Evolutionary conservation across 2,797 vertebrate species (phyloP), one percentile per base, ranked within the genome.

Genomic region (Echeneis naucrates): DNA sequence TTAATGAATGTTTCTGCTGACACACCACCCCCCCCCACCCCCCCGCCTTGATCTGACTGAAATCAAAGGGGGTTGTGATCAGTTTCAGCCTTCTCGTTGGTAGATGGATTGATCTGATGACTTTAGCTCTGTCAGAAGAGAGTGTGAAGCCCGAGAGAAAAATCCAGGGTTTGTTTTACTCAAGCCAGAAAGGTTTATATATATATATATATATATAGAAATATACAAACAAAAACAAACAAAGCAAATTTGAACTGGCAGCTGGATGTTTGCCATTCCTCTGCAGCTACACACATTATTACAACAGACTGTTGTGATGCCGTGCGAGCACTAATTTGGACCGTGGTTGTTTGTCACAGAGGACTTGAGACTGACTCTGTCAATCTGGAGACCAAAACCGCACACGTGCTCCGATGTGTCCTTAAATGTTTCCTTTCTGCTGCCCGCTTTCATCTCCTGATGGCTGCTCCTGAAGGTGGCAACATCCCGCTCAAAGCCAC

Each of bases 401-500:
- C 40, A 44, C 40, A 24, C 5, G 33, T 6, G 8, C 27, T 52
- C 9, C 13, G 11, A 26, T 4, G 2, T 42, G 35, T 27, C 16
- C 1, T 23, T 24, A 48, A 1, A 19, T 53, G 32, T 38, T 23
- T 26, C 13, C 52, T 27, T 19, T 24, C 21, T 48, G 11, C 24
- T 48, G 4, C 47, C 19, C 8, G 53, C n/a, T 45, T 45, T 45
- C 0, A 32, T 23, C 33, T 65, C 2, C 50, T 40, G 44, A 13
- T 16, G 8, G 17, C 51, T 23, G 35, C 17, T 30, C 45, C 26
- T 19, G 35, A 8, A 76, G 51, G 47, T 50, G 30, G 17, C 9
- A 8, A n/a, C 14, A 1, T 35, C 48, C 27, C 48, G 8, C 57
- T 64, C 30, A 58, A 23, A 59, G 35, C 51, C 57, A 45, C 61